A percentile compares a stretch with the other conserved stretches of the same genome.
phyloP scores from a whole-genome alignment of 1,140 invertebrate genomes.

The Drosophila pruinosa region DNA sequence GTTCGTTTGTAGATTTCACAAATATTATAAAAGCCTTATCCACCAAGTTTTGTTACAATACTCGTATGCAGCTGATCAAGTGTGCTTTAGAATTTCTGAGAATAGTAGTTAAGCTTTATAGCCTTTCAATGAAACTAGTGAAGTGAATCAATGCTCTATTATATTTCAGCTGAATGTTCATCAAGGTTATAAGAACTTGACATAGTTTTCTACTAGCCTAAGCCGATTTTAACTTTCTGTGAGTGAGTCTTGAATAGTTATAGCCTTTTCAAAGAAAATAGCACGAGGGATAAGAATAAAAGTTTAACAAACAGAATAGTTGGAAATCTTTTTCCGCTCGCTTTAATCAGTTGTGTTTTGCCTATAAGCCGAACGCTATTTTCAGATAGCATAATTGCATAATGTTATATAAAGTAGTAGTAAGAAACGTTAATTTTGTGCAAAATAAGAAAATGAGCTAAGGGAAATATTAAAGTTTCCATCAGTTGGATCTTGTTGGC shows the following conservation, averaged over 20 bases:
- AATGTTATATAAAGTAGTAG: neutral
- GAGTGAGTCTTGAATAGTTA: too few species aligned
- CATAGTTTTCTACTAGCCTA: neutral
- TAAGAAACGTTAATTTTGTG: neutral
- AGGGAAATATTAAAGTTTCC: neutral
- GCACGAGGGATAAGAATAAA: too few species aligned
- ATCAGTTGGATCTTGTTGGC: constrained; percentile 1
- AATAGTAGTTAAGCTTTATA: too few species aligned
- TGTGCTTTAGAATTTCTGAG: neutral
- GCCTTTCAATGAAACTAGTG: neutral
- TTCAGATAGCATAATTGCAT: neutral
- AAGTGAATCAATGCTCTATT: neutral
- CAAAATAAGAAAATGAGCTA: constrained; percentile 6
- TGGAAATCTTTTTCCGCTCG: neutral
- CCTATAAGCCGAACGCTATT: neutral
- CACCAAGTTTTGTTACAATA: too few species aligned
- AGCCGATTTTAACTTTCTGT: too few species aligned
- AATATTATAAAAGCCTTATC: too few species aligned
- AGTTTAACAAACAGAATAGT: neutral
- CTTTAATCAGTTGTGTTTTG: neutral
- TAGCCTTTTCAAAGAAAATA: too few species aligned
- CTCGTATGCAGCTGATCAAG: too few species aligned
- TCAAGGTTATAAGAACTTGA: too few species aligned
- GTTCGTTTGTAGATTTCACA: too few species aligned
- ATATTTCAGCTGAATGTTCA: neutral